Percentiles rank a stretch among this genome's conserved stretches.
Conservation (phyloP, 2,888 invertebrate species). For the Helleia helle region DNA sequence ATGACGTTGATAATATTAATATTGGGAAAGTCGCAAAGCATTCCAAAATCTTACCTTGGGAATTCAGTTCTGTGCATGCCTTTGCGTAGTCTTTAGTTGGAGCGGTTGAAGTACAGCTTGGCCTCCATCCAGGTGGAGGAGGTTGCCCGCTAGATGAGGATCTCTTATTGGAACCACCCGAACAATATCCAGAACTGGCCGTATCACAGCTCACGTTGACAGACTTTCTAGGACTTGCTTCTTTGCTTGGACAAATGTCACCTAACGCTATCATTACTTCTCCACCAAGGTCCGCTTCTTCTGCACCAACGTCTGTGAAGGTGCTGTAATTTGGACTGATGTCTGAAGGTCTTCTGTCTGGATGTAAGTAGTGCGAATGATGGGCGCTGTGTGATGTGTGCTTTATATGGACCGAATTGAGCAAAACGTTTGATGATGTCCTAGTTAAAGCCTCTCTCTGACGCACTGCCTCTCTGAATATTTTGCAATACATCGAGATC, state of each 20-base stretch:
- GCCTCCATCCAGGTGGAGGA: constrained; percentile 69
- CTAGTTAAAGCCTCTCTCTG: constrained; percentile 87
- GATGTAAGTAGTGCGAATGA: constrained; percentile 70
- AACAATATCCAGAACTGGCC: constrained; percentile 65
- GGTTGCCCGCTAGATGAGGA: constrained; percentile 60
- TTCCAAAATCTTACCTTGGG: constrained; percentile 71
- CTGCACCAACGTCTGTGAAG: constrained; percentile 64
- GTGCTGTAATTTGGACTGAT: constrained; percentile 68
- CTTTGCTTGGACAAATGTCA: constrained; percentile 61
- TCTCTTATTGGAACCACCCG: constrained; percentile 63
- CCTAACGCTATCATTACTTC: constrained; percentile 56
- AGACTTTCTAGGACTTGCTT: constrained; percentile 65
- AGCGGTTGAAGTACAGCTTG: constrained; percentile 75
- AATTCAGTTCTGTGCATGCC: constrained; percentile 80
- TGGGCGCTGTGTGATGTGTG: constrained; percentile 82
- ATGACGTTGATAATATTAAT: no score
- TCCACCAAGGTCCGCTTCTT: constrained; percentile 58
- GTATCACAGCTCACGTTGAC: constrained; percentile 68
- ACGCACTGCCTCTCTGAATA: constrained; percentile 86
- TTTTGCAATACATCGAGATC: constrained; percentile 93
- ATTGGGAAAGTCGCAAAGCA: no score
- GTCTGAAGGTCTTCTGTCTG: constrained; percentile 60
- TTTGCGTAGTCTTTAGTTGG: constrained; percentile 73
- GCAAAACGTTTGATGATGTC: constrained; percentile 88
- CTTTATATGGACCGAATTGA: constrained; percentile 89